Conservation (phyloP, 2,797 vertebrate genomes). For the Ctenochaetus hawaiiensis region DNA sequence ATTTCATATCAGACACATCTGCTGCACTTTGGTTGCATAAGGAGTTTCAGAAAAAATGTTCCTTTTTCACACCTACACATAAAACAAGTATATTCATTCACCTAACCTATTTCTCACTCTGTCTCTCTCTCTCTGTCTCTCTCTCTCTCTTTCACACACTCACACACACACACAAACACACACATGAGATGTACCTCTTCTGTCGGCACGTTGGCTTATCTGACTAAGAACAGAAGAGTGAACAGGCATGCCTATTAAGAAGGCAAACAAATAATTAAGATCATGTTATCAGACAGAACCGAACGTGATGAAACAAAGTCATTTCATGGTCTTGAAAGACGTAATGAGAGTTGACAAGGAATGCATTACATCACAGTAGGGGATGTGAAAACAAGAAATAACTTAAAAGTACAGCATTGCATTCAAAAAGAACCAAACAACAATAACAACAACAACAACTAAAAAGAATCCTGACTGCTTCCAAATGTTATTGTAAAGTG, state of each 20-base stretch:
- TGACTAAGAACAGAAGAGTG: conserved; percentile 71
- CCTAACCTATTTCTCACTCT: conserved; percentile 32
- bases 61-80: conserved; percentile 56
- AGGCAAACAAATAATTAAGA: conserved; percentile 76
- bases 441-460: conserved; percentile 23
- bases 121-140: neutral
- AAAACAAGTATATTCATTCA: conserved; percentile 49
- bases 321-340: conserved; percentile 77
- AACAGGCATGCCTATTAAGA: conserved; percentile 62
- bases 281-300: conserved; percentile 62
- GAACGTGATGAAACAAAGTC: conserved; percentile 68
- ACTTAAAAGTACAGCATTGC: conserved; percentile 63
- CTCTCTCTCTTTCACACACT: conserved; percentile 17
- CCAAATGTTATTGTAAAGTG: conserved; percentile 51
- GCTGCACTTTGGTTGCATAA: conserved; percentile 78
- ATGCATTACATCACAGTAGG: conserved; percentile 84
- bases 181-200: conserved; percentile 56
- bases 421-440: conserved; percentile 60
- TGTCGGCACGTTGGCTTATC: conserved; percentile 68
- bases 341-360: conserved; percentile 79
- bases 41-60: conserved; percentile 41
- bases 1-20: conserved; percentile 60
- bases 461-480: conserved; percentile 45
- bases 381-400: conserved; percentile 66
- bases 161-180: conserved; percentile 20